These are phyloP conservation scores for Hippolais icterina DNA, from an alignment of 2,113 vertebrate species.

Conservation along the genomic window DNA sequence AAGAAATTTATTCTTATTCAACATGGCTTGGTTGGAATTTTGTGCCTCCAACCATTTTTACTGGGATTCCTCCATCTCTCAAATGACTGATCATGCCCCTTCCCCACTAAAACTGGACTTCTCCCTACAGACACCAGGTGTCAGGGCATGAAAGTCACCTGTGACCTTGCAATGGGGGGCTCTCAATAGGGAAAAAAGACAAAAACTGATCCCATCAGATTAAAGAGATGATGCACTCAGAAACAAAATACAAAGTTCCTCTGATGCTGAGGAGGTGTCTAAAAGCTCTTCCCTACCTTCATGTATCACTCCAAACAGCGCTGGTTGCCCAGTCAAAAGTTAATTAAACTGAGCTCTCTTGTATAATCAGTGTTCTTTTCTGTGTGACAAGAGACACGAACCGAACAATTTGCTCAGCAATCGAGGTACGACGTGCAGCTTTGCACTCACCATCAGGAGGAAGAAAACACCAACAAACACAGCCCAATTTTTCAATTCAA, in stretches of 20 bases:
- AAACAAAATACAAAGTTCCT: neutral
- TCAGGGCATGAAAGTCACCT: neutral
- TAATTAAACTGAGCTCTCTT: neutral
- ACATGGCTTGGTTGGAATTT: neutral
- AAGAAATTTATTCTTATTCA: neutral
- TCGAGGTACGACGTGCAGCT: neutral
- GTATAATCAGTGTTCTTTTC: neutral
- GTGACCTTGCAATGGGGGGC: neutral
- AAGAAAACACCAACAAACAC: neutral
- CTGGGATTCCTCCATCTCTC: neutral
- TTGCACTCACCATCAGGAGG: neutral
- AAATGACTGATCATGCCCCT: neutral
- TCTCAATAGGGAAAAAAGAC: neutral
- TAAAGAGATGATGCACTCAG: neutral
- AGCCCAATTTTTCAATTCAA: neutral
- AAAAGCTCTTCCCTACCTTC: neutral
- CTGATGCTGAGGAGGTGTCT: neutral
- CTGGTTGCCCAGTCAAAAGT: neutral
- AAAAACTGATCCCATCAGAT: neutral
- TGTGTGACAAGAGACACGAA: neutral
- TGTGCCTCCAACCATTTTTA: neutral
- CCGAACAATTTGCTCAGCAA: constrained; percentile 6
- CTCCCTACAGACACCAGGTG: neutral
- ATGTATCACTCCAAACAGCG: neutral
- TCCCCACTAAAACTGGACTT: neutral